Conservation (phyloP, 2,888 invertebrate species). For the Linnaemya vulpina region DNA sequence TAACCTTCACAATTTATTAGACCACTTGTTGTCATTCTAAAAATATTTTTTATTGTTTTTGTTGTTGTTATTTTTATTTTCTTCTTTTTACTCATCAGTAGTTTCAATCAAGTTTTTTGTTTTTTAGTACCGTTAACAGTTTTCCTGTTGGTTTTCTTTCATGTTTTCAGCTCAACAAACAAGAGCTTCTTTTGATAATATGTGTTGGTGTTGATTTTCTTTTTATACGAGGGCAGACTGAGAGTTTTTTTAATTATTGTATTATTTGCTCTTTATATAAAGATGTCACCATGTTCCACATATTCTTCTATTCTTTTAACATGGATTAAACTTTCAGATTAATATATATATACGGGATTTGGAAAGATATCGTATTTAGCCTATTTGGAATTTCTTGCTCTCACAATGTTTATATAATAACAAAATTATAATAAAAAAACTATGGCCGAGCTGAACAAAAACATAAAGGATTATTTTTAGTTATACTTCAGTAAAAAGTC, state of each 20-base stretch:
- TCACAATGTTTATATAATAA: no score
- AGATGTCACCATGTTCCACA: no score
- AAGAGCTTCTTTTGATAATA: not conserved
- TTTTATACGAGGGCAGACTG: not conserved
- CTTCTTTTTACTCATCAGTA: constrained; percentile 47
- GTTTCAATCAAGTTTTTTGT: constrained; percentile 66
- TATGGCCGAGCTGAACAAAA: no score
- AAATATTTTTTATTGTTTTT: not conserved
- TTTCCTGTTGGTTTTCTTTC: constrained; percentile 56
- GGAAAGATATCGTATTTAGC: no score
- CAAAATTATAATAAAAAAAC: no score
- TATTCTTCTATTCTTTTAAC: no score
- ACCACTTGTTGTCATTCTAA: constrained; percentile 20
- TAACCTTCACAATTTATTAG: not conserved
- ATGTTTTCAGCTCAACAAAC: constrained; percentile 13
- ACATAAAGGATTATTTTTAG: no score
- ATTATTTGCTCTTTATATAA: no score
- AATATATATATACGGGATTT: no score
- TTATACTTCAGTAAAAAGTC: no score
- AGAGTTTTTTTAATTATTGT: not conserved
- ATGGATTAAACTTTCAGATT: no score
- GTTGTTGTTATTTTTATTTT: constrained; percentile 5
- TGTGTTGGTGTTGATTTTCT: not conserved
- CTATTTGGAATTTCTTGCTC: no score
- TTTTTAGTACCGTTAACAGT: constrained; percentile 65